Evolutionary conservation across 23 tunicate genomes (phyloP), one percentile per base, ranked within the genome.

Genomic region (Ciona savignyi): DNA sequence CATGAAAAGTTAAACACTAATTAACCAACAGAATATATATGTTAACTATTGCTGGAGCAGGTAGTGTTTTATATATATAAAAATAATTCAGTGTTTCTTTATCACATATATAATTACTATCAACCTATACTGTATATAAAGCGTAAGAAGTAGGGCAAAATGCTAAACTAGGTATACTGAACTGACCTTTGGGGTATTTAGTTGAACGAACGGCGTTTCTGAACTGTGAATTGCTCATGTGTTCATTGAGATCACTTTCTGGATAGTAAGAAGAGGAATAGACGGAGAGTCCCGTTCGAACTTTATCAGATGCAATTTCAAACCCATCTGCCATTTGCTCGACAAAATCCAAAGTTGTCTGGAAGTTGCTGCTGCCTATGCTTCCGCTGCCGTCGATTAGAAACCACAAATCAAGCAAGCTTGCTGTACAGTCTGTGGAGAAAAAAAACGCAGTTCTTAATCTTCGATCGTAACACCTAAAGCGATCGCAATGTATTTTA

Each of bases 241-340:
- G 63, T 25, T 77, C 33, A 65, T 66, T 35, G 35, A 77, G 42
- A 24, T 34, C 1, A 33, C 81, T 77, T 15, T 34, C 42, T 1
- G 30, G 1, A 19, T 1, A 3, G 25, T 29, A 25, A 3, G 3
- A 1, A 11, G 64, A 24, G 24, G 72, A 66, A 30, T 77, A 77
- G 42, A 77, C 35, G 6, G 65, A 51, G 42, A 77, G 67, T 6
- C 81, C 81, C 33, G 70, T 33, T 31, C 81, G 81, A 34, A 77
- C 73, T 2, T 32, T 27, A 27, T 77, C 81, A 20, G 73, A 25
- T 9, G 72, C 4, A 34, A 77, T 77, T 23, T 1, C 9, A 42
- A 77, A 77, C 30, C n/a, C 63, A 2, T 33, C 23, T 63, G 73
- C 30, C 19, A 61, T 20, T 32, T 77, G 34, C 3, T 66, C 63